A percentile compares a stretch with the other conserved stretches of the same genome.
Conservation (phyloP, 2,888 invertebrate species). For the Nomada flava region DNA sequence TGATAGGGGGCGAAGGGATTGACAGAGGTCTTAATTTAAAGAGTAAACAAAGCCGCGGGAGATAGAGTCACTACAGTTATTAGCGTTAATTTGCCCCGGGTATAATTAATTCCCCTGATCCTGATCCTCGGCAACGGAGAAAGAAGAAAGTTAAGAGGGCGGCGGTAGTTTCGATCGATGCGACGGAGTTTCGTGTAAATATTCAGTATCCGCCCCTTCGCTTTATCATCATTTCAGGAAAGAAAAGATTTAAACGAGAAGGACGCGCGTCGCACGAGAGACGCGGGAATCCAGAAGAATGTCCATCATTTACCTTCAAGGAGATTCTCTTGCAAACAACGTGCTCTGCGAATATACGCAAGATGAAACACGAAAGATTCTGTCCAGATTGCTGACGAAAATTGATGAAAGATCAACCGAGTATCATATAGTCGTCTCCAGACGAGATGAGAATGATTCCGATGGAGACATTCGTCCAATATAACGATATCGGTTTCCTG, state of each 20-base stretch:
- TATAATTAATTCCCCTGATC: constrained; percentile 50
- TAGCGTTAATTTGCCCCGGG: constrained; percentile 23
- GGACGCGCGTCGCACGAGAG: constrained; percentile 61
- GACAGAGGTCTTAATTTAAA: not conserved
- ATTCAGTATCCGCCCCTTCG: constrained; percentile 67
- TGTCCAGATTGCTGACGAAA: constrained; percentile 32
- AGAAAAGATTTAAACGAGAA: constrained; percentile 68
- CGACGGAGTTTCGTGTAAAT: constrained; percentile 62
- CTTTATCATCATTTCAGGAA: constrained; percentile 67
- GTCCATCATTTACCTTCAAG: constrained; percentile 43
- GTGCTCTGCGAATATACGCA: constrained; percentile 26
- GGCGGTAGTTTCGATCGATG: constrained; percentile 57
- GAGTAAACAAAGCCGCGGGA: not conserved
- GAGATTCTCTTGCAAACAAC: constrained; percentile 29
- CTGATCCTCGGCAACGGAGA: not conserved
- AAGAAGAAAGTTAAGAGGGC: constrained; percentile 25
- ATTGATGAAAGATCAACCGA: constrained; percentile 57
- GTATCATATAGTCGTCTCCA: not conserved
- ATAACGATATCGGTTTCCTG: constrained; percentile 41
- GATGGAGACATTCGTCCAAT: constrained; percentile 31
- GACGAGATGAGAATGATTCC: constrained; percentile 26
- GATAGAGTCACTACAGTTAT: constrained; percentile 25
- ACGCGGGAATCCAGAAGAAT: constrained; percentile 50
- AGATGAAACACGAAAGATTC: constrained; percentile 49
- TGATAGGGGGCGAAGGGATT: not conserved